A percentile compares a stretch with the other conserved stretches of the same genome.
Conservation (phyloP, 1,140 invertebrate genomes). For the Triops longicaudatus region DNA sequence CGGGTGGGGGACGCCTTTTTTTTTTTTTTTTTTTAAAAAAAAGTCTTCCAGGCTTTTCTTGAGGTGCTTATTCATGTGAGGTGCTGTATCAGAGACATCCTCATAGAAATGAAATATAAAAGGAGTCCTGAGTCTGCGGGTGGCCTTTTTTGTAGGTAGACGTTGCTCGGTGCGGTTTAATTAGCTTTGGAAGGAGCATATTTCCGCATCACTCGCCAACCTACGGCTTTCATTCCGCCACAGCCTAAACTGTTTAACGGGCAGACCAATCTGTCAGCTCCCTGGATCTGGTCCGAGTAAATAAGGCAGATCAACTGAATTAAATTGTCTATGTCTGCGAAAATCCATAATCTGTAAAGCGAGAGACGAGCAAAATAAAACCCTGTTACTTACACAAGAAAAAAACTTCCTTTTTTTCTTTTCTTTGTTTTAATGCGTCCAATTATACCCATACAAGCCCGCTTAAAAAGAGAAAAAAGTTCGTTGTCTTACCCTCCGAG, state of each 20-base stretch:
- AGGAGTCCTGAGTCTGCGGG: not conserved
- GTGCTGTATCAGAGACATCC: not conserved
- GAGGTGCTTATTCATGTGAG: not conserved
- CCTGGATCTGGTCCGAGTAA: not conserved
- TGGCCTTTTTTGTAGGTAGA: not conserved
- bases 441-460: not conserved
- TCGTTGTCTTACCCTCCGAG: not conserved
- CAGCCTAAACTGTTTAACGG: not conserved
- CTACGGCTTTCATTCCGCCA: not conserved
- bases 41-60: not conserved
- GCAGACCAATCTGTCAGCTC: slow-evolving; percentile 14
- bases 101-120: slow-evolving; percentile 8
- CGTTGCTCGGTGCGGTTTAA: not conserved
- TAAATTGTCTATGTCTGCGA: not conserved
- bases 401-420: not conserved
- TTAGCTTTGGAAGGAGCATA: not conserved
- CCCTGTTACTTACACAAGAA: not conserved
- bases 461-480: not conserved
- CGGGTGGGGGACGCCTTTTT: not conserved
- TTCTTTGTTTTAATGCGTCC: not conserved
- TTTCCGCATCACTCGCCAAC: slow-evolving; percentile 10
- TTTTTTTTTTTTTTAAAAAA: not conserved
- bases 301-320: not conserved
- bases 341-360: not conserved
- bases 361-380: not conserved